phyloP scores from a whole-genome alignment of 2,113 vertebrate species.

The Cyphomyrus discorhynchus region DNA sequence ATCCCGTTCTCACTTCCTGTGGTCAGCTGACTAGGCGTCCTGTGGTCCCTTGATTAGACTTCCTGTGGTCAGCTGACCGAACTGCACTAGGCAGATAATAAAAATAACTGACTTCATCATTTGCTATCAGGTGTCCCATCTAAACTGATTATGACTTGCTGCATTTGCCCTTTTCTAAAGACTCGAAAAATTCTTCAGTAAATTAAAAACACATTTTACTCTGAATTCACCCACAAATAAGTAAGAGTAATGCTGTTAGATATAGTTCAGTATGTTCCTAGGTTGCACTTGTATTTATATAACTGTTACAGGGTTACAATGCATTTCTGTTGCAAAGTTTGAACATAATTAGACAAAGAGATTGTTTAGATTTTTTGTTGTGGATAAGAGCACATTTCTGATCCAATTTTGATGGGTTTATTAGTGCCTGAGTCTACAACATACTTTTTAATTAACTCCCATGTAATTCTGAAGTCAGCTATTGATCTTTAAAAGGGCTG shows the following conservation, averaged over 20 bases:
- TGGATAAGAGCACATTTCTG: not conserved
- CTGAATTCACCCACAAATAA: not conserved
- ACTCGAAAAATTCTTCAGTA: not conserved
- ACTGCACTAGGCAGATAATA: not conserved
- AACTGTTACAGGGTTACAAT: not conserved
- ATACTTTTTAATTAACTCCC: conserved; percentile 11
- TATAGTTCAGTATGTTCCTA: not conserved
- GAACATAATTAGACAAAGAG: not conserved
- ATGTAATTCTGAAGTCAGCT: not conserved
- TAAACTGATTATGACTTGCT: not conserved
- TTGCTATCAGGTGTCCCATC: not conserved
- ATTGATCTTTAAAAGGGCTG: not conserved
- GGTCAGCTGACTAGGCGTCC: not conserved
- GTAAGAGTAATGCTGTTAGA: not conserved
- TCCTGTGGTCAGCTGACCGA: not conserved
- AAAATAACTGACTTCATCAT: not conserved
- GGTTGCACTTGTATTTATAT: not conserved
- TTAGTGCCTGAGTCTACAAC: not conserved
- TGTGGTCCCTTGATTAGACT: not conserved
- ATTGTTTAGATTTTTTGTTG: not conserved
- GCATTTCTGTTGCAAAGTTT: not conserved
- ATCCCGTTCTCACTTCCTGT: not conserved
- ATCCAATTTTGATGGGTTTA: not conserved
- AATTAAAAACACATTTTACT: not conserved
- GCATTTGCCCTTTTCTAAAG: not conserved